Evolutionary conservation across 2,888 invertebrate species (phyloP).

Genomic region (Aphidius colemani): DNA sequence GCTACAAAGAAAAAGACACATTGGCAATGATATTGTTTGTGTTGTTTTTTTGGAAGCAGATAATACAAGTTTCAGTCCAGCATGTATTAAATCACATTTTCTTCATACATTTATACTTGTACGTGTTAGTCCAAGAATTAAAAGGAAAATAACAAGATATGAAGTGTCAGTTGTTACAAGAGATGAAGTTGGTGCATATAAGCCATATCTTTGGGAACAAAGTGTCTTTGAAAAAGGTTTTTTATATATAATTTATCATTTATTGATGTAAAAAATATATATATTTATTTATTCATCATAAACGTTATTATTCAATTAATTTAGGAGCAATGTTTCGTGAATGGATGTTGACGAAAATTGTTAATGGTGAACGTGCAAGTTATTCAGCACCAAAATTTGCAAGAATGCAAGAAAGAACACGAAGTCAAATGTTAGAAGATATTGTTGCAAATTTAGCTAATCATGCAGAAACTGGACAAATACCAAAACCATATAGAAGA

Average conservation of each 20-base stretch:
- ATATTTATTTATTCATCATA: neutral
- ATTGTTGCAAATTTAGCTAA: slow-evolving; percentile 92
- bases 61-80: slow-evolving; percentile 89
- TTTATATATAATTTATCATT: neutral
- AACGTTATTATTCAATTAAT: neutral
- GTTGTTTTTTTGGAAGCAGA: slow-evolving; percentile 93
- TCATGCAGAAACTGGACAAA: slow-evolving; percentile 93
- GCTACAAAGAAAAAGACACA: slow-evolving; percentile 89
- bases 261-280: neutral
- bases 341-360: slow-evolving; percentile 92
- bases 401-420: slow-evolving; percentile 90
- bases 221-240: slow-evolving; percentile 86
- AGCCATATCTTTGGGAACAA: slow-evolving; percentile 94
- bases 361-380: slow-evolving; percentile 90
- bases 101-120: slow-evolving; percentile 92
- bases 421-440: slow-evolving; percentile 93
- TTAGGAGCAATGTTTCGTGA: slow-evolving; percentile 87
- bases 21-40: slow-evolving; percentile 94
- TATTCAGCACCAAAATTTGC: slow-evolving; percentile 95
- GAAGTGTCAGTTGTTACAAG: slow-evolving; percentile 92
- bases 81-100: slow-evolving; percentile 94
- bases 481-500: slow-evolving; percentile 86
- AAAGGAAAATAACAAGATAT: slow-evolving; percentile 84
- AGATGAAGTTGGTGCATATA: slow-evolving; percentile 94
- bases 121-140: slow-evolving; percentile 84